phyloP scores from a whole-genome alignment of 2,888 invertebrate species.

The Drosophila silvestris region DNA sequence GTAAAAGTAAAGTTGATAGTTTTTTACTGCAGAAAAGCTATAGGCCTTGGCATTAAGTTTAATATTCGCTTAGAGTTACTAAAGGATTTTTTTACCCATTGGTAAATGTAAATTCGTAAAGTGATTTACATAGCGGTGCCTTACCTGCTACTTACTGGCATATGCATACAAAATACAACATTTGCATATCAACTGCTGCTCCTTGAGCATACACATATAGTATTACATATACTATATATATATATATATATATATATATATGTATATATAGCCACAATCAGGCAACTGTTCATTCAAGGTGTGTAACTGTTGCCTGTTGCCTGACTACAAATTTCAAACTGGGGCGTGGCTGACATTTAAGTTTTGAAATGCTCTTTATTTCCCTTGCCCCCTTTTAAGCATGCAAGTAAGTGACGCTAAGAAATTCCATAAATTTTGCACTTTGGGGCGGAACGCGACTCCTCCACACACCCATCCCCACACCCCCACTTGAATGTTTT shows the following conservation, averaged over 20 bases:
- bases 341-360: constrained; percentile 66
- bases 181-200: constrained; percentile 7
- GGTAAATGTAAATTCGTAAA: constrained; percentile 1
- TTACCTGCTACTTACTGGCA: constrained; percentile 6
- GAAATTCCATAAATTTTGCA: constrained; percentile 38
- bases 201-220: neutral
- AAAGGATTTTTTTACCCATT: neutral
- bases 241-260: neutral
- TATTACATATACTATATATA: neutral
- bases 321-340: constrained; percentile 7
- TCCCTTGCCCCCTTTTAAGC: constrained; percentile 13
- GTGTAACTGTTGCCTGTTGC: constrained; percentile 32
- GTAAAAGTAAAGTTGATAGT: neutral
- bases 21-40: neutral
- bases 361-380: constrained; percentile 43
- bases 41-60: too few relatives aligned
- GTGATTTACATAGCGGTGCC: constrained; percentile 9
- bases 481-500: constrained; percentile 39
- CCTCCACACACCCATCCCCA: neutral
- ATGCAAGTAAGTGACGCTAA: constrained; percentile 18
- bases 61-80: neutral
- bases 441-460: constrained; percentile 31
- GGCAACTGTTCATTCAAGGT: constrained; percentile 35
- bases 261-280: neutral
- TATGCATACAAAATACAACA: constrained; percentile 9